Evolutionary conservation across 2,113 vertebrate genomes (phyloP).

Genomic region (Solea solea): DNA sequence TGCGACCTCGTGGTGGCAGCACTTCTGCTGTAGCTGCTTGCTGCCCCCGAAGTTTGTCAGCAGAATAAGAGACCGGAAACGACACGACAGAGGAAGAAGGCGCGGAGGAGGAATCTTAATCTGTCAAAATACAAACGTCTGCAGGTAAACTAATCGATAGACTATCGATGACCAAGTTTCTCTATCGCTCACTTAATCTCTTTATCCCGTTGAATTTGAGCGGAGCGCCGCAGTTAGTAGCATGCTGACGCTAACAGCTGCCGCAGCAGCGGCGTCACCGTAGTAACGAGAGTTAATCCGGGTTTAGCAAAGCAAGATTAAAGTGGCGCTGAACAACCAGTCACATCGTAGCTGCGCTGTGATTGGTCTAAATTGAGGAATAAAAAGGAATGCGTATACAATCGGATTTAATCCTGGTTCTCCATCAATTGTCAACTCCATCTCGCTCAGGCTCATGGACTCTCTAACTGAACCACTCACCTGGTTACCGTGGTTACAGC

Average conservation of each 20-base stretch:
- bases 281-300: neutral
- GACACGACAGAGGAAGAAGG: constrained; percentile 47
- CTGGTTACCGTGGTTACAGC: constrained; percentile 37
- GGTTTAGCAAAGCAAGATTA: neutral
- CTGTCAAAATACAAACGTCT: constrained; percentile 22
- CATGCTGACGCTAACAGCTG: neutral
- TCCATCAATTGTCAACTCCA: no score
- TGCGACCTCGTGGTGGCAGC: neutral
- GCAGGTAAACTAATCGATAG: constrained; percentile 32
- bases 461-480: neutral
- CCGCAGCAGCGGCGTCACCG: neutral
- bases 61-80: constrained; percentile 62
- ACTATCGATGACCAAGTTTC: rapidly evolving
- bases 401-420: neutral
- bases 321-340: neutral
- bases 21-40: neutral
- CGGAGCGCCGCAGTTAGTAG: neutral
- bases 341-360: neutral
- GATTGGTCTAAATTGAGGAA: constrained; percentile 22
- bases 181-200: rapidly evolving
- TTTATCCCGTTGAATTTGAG: neutral
- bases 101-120: constrained; percentile 22
- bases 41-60: rapidly evolving
- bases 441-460: constrained; percentile 64
- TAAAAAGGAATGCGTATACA: neutral